Conservation (phyloP, 1,140 invertebrate genomes). For the Acromyrmex heyeri region DNA sequence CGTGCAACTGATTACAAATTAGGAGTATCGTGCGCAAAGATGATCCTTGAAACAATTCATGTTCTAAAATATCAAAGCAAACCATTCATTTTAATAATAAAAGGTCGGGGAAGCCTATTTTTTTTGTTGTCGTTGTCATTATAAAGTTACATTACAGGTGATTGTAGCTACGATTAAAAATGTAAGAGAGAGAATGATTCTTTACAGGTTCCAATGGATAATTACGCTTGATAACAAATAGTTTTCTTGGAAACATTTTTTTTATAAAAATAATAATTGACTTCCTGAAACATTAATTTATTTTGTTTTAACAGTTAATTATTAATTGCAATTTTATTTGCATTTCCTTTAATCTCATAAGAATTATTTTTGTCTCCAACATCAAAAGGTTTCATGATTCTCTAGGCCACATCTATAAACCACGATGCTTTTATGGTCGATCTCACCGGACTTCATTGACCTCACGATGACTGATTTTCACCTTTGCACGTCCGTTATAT, state of each 20-base stretch:
- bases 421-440: background rate
- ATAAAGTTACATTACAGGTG: constrained; percentile 24
- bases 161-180: constrained; percentile 61
- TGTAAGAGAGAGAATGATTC: background rate
- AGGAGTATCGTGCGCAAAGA: background rate
- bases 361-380: background rate
- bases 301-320: background rate
- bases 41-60: background rate
- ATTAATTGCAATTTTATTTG: background rate
- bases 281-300: background rate
- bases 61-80: constrained; percentile 4
- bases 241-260: background rate
- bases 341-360: background rate
- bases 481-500: constrained; percentile 42
- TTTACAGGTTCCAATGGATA: background rate
- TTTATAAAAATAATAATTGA: background rate
- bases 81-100: constrained; percentile 20
- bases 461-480: constrained; percentile 46
- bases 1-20: constrained; percentile 8
- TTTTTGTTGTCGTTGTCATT: background rate
- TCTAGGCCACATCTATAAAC: background rate
- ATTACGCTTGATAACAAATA: background rate
- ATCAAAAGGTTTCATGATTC: background rate
- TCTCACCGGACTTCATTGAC: constrained; percentile 17
- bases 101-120: background rate